A percentile compares a stretch with the other conserved stretches of the same genome.
phyloP scores from a whole-genome alignment of 2,888 invertebrate genomes.

The Trissonchulus sp. region DNA sequence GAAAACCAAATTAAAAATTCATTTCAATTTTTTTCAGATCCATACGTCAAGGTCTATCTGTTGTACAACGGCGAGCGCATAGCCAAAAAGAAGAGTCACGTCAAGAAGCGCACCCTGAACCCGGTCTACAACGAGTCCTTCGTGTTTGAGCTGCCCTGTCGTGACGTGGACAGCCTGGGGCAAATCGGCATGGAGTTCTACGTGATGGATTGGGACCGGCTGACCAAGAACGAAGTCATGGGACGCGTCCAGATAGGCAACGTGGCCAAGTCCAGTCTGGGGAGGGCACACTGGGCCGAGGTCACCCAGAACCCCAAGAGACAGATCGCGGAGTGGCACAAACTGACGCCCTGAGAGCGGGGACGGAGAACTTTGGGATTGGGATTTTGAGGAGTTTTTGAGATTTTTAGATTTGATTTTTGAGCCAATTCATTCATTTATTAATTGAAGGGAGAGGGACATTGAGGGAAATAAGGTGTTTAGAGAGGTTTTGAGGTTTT shows the following conservation, averaged over 20 bases:
- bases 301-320: constrained; percentile 91
- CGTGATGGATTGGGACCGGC: constrained; percentile 91
- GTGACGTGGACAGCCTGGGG: constrained; percentile 58
- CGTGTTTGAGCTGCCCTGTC: constrained; percentile 85
- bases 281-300: constrained; percentile 89
- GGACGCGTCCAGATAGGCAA: constrained; percentile 83
- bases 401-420: no score
- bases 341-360: constrained; percentile 61
- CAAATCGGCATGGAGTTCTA: constrained; percentile 78
- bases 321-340: constrained; percentile 99
- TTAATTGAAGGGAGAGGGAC: no score
- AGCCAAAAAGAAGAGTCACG: constrained; percentile 97
- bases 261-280: constrained; percentile 57
- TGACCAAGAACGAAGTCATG: constrained; percentile 97
- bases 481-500: no score
- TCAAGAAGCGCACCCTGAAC: constrained; percentile 91
- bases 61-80: constrained; percentile 94
- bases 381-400: no score
- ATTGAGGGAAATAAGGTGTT: no score
- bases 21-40: constrained; percentile 63
- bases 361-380: no score
- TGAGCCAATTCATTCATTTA: no score
- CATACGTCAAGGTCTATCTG: constrained; percentile 93
- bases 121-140: constrained; percentile 99
- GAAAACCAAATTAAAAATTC: no score